Conservation (phyloP, 2,888 invertebrate genomes). For the Iphiclides podalirius region DNA sequence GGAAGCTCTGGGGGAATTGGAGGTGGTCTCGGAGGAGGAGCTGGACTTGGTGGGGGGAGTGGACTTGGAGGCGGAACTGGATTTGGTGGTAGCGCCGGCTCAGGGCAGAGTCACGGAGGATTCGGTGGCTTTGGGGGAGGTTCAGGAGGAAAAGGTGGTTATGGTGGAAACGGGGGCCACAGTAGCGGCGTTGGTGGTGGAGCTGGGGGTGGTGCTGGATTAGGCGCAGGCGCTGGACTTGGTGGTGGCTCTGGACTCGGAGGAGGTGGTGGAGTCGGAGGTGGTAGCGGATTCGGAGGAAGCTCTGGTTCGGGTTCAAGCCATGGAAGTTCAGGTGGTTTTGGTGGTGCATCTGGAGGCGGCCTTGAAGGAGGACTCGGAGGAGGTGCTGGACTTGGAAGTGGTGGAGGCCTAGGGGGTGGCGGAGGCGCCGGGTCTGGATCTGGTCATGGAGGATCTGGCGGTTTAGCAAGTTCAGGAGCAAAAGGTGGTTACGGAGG, state of each 20-base stretch:
- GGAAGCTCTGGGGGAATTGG: conserved; percentile 34
- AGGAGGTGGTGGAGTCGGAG: conserved; percentile 23
- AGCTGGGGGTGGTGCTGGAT: conserved; percentile 26
- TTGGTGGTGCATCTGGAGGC: conserved; percentile 16
- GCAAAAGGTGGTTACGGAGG: too few relatives aligned
- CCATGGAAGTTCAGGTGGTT: conserved; percentile 8
- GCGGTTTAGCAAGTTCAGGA: conserved; percentile 14
- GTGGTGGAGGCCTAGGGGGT: conserved; percentile 4
- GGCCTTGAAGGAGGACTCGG: conserved; percentile 25
- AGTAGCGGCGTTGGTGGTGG: conserved; percentile 27
- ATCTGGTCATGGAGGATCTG: conserved; percentile 18
- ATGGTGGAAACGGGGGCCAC: conserved; percentile 25
- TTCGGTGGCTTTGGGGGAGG: conserved; percentile 46
- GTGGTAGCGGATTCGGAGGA: conserved; percentile 22
- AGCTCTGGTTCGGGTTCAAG: conserved; percentile 28
- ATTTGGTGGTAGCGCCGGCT: conserved; percentile 32
- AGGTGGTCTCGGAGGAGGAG: conserved; percentile 30
- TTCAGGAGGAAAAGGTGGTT: conserved; percentile 23
- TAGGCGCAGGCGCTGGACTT: conserved; percentile 24
- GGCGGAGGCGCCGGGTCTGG: conserved; percentile 19
- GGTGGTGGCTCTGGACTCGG: conserved; percentile 25
- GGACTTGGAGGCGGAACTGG: conserved; percentile 30
- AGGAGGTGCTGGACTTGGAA: conserved; percentile 23
- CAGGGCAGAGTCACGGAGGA: conserved; percentile 19
- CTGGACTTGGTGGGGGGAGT: conserved; percentile 26